Evolutionary conservation across 1,140 invertebrate species (phyloP).

Genomic region (Drosophila novamexicana): DNA sequence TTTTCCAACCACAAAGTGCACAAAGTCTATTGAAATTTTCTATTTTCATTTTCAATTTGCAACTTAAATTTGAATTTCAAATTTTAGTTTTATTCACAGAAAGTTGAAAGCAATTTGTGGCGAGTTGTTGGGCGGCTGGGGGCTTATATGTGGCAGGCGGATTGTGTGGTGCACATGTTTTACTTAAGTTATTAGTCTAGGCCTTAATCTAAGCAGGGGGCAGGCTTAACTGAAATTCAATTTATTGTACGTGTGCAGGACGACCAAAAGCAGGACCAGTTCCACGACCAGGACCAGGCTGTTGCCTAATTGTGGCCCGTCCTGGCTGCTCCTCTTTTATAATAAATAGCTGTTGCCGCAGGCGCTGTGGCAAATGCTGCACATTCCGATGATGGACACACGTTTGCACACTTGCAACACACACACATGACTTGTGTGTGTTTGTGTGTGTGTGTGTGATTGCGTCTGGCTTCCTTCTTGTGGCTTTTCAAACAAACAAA

Average conservation of each 20-base stretch:
- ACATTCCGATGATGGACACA: constrained; percentile 47
- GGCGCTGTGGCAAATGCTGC: constrained; percentile 53
- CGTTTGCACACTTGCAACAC: constrained; percentile 20
- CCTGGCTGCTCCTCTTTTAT: constrained; percentile 31
- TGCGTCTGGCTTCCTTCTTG: constrained; percentile 62
- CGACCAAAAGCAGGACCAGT: background rate
- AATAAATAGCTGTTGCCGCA: constrained; percentile 52
- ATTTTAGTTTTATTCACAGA: constrained; percentile 21
- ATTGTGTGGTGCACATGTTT: constrained; percentile 26
- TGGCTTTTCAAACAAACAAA: constrained; percentile 77
- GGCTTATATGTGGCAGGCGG: background rate
- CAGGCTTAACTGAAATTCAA: constrained; percentile 68
- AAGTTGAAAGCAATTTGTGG: constrained; percentile 42
- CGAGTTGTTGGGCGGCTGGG: constrained; percentile 24
- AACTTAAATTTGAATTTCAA: constrained; percentile 21
- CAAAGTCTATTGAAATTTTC: constrained; percentile 10
- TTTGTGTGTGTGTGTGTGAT: constrained; percentile 9
- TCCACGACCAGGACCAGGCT: background rate
- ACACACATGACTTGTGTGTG: constrained; percentile 39
- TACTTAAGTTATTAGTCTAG: constrained; percentile 66
- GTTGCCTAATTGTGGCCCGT: constrained; percentile 58
- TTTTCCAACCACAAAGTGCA: constrained; percentile 14
- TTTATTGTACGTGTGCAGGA: constrained; percentile 73
- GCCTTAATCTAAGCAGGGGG: constrained; percentile 59
- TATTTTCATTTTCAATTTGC: constrained; percentile 49